These are phyloP conservation scores for Ailurus styani DNA, from an alignment of 2,113 vertebrate species.

Conservation along the genomic window DNA sequence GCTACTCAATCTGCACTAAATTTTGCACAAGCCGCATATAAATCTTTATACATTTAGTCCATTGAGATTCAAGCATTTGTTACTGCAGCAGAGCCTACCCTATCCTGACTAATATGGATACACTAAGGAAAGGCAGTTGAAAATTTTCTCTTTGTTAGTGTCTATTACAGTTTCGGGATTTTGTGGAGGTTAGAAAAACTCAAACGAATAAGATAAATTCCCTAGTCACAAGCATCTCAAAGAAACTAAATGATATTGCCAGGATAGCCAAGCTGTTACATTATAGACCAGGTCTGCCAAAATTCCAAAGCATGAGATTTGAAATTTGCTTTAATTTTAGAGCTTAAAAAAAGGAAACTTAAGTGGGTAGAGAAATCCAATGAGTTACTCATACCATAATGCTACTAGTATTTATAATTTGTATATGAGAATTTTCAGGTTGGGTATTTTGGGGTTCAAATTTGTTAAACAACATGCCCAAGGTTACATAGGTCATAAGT, in stretches of 20 bases:
- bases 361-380: background rate
- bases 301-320: background rate
- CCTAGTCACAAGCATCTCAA: background rate
- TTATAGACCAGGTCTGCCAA: background rate
- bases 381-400: background rate
- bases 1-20: background rate
- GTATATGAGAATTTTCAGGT: background rate
- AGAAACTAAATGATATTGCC: background rate
- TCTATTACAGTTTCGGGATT: background rate
- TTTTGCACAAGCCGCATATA: background rate
- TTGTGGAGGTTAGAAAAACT: background rate
- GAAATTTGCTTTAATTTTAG: background rate
- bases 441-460: background rate
- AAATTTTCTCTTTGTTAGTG: background rate
- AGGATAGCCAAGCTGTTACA: background rate
- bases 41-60: background rate
- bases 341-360: background rate
- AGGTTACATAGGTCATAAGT: background rate
- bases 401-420: background rate
- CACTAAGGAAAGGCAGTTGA: background rate
- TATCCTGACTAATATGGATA: background rate
- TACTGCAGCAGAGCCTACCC: background rate
- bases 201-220: background rate
- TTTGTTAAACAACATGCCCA: background rate
- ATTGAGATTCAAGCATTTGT: background rate